phyloP scores from a whole-genome alignment of 2,797 vertebrate genomes.

The Darevskia nairensis region DNA sequence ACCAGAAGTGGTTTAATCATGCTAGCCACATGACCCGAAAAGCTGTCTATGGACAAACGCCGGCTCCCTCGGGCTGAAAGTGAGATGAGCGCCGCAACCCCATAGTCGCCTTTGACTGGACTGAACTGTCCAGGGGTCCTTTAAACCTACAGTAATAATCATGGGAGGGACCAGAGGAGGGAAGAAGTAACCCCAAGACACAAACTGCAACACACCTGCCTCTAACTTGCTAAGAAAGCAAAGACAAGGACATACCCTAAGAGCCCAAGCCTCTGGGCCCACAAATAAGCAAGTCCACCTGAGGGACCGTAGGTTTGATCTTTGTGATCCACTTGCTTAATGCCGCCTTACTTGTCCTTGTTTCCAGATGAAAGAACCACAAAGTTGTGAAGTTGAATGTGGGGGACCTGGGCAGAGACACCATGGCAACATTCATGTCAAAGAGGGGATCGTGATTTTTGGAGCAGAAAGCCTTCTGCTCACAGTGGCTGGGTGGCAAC shows the following conservation, averaged over 20 bases:
- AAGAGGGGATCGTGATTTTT: background rate
- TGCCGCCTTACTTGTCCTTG: no score
- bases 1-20: no score
- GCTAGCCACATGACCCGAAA: no score
- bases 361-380: background rate
- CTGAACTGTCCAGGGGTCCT: no score
- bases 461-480: background rate
- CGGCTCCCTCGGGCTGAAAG: no score
- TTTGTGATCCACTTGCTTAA: background rate
- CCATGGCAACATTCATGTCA: background rate
- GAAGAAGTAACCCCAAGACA: background rate
- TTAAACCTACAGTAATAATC: background rate
- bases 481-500: background rate
- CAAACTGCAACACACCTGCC: background rate
- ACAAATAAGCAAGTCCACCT: background rate
- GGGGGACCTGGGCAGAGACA: background rate
- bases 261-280: background rate
- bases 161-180: background rate
- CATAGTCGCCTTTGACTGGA: no score
- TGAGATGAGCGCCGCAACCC: no score
- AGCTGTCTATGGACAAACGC: no score
- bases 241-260: background rate
- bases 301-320: no score
- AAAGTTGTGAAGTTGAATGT: background rate
- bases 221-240: background rate